Percentiles rank a stretch among this genome's conserved stretches.
Evolutionary conservation across 2,113 vertebrate genomes (phyloP).

Genomic region (Equus przewalskii): DNA sequence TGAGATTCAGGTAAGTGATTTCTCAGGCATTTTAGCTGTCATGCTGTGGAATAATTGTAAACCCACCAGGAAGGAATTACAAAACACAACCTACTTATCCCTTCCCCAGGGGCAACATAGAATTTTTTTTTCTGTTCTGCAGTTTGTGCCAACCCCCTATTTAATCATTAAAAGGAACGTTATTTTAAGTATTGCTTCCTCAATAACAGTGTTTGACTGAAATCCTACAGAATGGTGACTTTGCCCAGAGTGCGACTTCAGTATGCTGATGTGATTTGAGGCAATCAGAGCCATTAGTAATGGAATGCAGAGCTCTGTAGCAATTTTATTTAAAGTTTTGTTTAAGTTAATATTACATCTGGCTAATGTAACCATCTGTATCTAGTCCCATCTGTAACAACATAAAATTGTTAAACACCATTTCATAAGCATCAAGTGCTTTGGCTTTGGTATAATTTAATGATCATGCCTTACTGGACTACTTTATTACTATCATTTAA

Average conservation of each 20-base stretch:
- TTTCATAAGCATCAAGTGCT: slow-evolving; percentile 48
- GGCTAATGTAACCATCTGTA: slow-evolving; percentile 60
- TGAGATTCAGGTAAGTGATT: slow-evolving; percentile 72
- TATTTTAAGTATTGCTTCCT: slow-evolving; percentile 72
- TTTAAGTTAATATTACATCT: slow-evolving; percentile 56
- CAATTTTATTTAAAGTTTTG: slow-evolving; percentile 67
- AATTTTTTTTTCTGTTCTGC: slow-evolving; percentile 37
- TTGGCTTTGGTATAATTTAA: slow-evolving; percentile 56
- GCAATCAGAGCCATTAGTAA: slow-evolving; percentile 46
- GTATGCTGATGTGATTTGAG: slow-evolving; percentile 40
- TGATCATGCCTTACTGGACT: slow-evolving; percentile 51
- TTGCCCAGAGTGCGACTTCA: slow-evolving; percentile 48
- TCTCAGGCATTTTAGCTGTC: slow-evolving; percentile 69
- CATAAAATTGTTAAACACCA: slow-evolving; percentile 43
- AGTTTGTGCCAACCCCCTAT: slow-evolving; percentile 50
- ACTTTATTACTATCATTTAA: slow-evolving; percentile 58
- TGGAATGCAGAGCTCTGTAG: slow-evolving; percentile 29
- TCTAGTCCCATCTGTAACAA: slow-evolving; percentile 44
- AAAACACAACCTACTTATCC: slow-evolving; percentile 74
- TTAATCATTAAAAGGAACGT: slow-evolving; percentile 66
- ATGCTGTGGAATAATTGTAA: slow-evolving; percentile 73
- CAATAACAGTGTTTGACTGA: slow-evolving; percentile 58
- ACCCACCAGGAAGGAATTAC: slow-evolving; percentile 63
- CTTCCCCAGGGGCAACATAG: slow-evolving; percentile 52
- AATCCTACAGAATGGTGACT: slow-evolving; percentile 30